Evolutionary conservation across 64 coral and sea anemone species (phyloP).

Genomic region (Anthopleura sola): DNA sequence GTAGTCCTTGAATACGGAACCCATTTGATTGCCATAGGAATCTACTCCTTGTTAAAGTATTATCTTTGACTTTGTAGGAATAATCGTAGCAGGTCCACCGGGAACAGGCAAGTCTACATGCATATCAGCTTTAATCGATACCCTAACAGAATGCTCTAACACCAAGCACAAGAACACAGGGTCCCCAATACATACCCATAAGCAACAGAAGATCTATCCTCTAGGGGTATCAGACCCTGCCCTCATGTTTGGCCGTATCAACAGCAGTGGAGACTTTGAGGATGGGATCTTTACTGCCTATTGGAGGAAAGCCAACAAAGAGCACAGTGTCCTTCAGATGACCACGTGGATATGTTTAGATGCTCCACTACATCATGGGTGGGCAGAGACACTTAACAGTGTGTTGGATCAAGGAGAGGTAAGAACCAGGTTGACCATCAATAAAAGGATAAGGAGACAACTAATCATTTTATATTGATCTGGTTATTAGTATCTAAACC

Average conservation of each 20-base stretch:
- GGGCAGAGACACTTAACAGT: conserved; percentile 92
- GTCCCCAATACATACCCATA: conserved; percentile 83
- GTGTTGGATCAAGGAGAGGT: conserved; percentile 90
- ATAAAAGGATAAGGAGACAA: not conserved
- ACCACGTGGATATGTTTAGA: conserved; percentile 97
- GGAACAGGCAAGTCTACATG: conserved; percentile 89
- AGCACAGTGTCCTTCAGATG: conserved; percentile 90
- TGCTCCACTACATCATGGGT: conserved; percentile 86
- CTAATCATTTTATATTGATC: not conserved
- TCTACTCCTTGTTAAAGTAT: not conserved
- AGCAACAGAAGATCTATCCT: conserved; percentile 83
- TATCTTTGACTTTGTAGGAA: conserved; percentile 25
- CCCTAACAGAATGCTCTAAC: conserved; percentile 71
- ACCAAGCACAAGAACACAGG: conserved; percentile 93
- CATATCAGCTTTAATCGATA: conserved; percentile 81
- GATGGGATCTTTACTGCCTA: conserved; percentile 94
- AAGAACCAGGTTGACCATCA: not conserved
- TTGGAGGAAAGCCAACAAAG: conserved; percentile 95
- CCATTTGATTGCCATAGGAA: not conserved
- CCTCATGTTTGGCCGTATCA: conserved; percentile 89
- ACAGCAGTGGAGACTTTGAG: conserved; percentile 66
- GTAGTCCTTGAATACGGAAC: too few species aligned
- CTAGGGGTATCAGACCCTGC: conserved; percentile 79
- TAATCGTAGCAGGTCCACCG: conserved; percentile 79
- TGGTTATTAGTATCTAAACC: conserved; percentile 79